These are phyloP conservation scores for Papilio gigon DNA, from an alignment of 2,888 invertebrate genomes.

Conservation along the genomic window DNA sequence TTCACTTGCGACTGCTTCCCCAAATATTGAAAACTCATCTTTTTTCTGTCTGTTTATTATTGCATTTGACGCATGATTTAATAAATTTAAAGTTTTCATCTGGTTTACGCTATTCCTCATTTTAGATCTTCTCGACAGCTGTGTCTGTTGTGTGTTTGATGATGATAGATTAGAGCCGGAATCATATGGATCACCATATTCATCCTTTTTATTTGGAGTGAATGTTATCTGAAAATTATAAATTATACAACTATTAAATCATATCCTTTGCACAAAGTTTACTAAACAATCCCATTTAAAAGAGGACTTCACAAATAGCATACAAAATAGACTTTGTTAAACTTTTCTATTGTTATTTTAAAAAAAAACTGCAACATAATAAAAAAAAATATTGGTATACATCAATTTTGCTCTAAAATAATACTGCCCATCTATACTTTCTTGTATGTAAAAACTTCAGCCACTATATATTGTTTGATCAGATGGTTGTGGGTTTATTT, in stretches of 20 bases:
- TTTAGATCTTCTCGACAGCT: background rate
- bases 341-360: no score
- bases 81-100: conserved; percentile 18
- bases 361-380: no score
- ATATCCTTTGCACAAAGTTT: background rate
- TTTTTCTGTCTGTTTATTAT: conserved; percentile 12
- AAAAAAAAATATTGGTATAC: no score
- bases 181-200: conserved; percentile 15
- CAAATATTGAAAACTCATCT: conserved; percentile 19
- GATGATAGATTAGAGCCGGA: background rate
- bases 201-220: conserved; percentile 7
- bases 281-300: no score
- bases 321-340: no score
- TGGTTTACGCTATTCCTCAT: conserved; percentile 5
- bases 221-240: conserved; percentile 12
- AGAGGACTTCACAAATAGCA: no score
- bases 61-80: conserved; percentile 12
- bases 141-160: conserved; percentile 3
- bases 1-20: conserved; percentile 13
- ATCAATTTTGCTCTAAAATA: no score
- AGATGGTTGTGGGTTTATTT: background rate
- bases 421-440: background rate
- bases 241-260: background rate
- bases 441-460: background rate
- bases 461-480: background rate